Evolutionary conservation across 92 coral and sea anemone genomes (phyloP).

Genomic region (Epizoanthus illoricatus): DNA sequence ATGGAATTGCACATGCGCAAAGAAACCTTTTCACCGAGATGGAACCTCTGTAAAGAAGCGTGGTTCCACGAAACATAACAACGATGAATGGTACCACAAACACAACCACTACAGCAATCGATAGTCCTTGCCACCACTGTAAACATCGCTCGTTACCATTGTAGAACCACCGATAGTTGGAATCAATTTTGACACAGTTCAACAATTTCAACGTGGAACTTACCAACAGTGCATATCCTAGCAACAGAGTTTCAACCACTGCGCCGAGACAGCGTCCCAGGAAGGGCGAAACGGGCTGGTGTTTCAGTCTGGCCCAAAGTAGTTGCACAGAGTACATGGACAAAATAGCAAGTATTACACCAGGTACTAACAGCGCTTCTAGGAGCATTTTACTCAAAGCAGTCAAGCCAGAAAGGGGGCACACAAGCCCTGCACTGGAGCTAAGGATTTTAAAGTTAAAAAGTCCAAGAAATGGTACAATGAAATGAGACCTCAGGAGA

Average conservation of each 20-base stretch:
- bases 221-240: slow-evolving; percentile 42
- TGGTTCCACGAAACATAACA: slow-evolving; percentile 21
- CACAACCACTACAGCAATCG: slow-evolving; percentile 5
- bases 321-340: slow-evolving; percentile 39
- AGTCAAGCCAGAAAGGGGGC: slow-evolving; percentile 45
- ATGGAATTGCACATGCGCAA: slow-evolving; percentile 26
- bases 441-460: slow-evolving; percentile 19
- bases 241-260: slow-evolving; percentile 39
- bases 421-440: slow-evolving; percentile 2
- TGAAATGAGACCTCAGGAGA: slow-evolving; percentile 1
- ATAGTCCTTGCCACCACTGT: slow-evolving; percentile 30
- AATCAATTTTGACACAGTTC: slow-evolving; percentile 34
- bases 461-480: slow-evolving; percentile 19
- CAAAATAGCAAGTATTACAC: not conserved
- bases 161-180: slow-evolving; percentile 40
- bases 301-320: slow-evolving; percentile 33
- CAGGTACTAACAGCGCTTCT: not conserved
- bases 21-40: slow-evolving; percentile 32
- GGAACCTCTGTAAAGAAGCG: slow-evolving; percentile 23
- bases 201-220: slow-evolving; percentile 36
- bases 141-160: slow-evolving; percentile 34
- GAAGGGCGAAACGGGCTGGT: not conserved
- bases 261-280: slow-evolving; percentile 49
- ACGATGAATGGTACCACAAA: slow-evolving; percentile 36
- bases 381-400: slow-evolving; percentile 16